Evolutionary conservation across 2,888 invertebrate genomes (phyloP).

Genomic region (Podabrus alpinus): DNA sequence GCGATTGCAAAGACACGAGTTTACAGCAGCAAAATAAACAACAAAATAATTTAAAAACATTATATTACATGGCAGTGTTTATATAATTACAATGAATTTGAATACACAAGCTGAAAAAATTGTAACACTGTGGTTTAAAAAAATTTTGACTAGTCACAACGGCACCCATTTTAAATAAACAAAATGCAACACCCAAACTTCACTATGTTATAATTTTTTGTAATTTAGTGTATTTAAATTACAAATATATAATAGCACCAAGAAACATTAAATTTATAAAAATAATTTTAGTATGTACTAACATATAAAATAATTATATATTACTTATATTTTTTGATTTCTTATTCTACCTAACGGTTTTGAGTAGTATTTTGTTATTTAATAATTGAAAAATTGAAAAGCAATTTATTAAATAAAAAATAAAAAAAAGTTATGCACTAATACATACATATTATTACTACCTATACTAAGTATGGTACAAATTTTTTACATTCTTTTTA

Average conservation of each 20-base stretch:
- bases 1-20: too few species aligned
- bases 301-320: slow-evolving; percentile 5
- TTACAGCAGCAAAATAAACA: neutral
- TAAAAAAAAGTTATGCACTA: slow-evolving; percentile 9
- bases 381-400: slow-evolving; percentile 2
- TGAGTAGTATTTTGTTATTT: neutral
- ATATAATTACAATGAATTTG: slow-evolving; percentile 21
- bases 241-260: slow-evolving; percentile 20
- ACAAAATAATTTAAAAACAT: slow-evolving; percentile 29
- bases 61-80: slow-evolving; percentile 55
- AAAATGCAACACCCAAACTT: slow-evolving; percentile 4
- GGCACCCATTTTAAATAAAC: slow-evolving; percentile 15
- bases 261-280: slow-evolving; percentile 18
- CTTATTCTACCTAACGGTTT: neutral
- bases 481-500: slow-evolving; percentile 50
- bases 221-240: slow-evolving; percentile 13
- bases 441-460: slow-evolving; percentile 21
- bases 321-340: slow-evolving; percentile 4
- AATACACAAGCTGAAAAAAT: slow-evolving; percentile 13
- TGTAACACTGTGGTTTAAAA: slow-evolving; percentile 8
- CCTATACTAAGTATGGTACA: slow-evolving; percentile 53
- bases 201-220: neutral
- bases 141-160: slow-evolving; percentile 41
- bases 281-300: slow-evolving; percentile 14
- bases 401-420: slow-evolving; percentile 14